These are phyloP conservation scores for Astropecten irregularis DNA, from an alignment of 53 echinoderm and acorn worm genomes.

Conservation along the genomic window DNA sequence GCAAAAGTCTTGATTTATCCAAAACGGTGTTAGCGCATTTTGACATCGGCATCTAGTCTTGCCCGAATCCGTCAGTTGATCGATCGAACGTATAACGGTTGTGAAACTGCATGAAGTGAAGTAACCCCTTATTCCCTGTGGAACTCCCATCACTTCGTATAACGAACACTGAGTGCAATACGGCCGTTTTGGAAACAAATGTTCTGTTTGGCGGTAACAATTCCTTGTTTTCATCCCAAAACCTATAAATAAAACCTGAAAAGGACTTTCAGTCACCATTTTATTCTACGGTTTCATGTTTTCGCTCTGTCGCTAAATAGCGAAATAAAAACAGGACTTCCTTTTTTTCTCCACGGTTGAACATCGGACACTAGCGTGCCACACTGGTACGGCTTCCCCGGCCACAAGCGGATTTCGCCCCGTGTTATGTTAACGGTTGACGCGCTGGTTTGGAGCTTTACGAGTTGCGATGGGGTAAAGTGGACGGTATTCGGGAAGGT, in stretches of 20 bases:
- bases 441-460: not conserved
- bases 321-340: slow-evolving; percentile 1
- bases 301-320: not conserved
- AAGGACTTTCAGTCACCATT: not conserved
- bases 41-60: too few species aligned
- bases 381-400: not conserved
- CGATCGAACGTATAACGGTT: too few species aligned
- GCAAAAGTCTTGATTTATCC: too few species aligned
- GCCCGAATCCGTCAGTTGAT: too few species aligned
- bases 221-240: too few species aligned
- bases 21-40: too few species aligned
- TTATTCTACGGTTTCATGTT: slow-evolving; percentile 15
- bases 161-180: too few species aligned
- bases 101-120: too few species aligned
- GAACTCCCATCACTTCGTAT: too few species aligned
- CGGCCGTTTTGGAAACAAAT: not conserved
- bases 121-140: too few species aligned
- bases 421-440: not conserved
- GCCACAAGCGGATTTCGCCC: not conserved
- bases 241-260: too few species aligned
- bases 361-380: not conserved
- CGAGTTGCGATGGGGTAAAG: not conserved
- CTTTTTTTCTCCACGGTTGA: not conserved
- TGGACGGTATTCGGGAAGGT: not conserved
- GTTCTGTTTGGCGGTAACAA: not conserved